Base-by-base conservation (phyloP, 2,888 invertebrate species). In the Dryobotodes eremita region DNA sequence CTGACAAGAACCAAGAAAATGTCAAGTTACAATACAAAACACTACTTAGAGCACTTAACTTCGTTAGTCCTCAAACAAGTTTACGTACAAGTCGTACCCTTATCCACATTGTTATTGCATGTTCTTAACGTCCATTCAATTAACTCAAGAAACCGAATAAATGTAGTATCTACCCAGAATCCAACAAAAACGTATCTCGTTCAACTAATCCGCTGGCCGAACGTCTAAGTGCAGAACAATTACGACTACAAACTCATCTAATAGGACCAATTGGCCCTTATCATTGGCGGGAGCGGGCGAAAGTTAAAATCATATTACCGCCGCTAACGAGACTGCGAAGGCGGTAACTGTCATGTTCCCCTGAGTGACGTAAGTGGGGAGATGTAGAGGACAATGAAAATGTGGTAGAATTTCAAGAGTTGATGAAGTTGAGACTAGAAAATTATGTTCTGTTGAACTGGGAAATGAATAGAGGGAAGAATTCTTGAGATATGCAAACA, bases 221-320 rank as follows among this genome's bases (percentile, higher is more conserved):
- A 71, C 83, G 74, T 73, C 62, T 88, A 87, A 90, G 85, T 88
- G 86, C 78, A 77, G 92, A 92, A 91, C 92, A 92, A 91, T 92
- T 92, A 92, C 88, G 65, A 81, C 84, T 84, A 86, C 90, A 91
- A 93, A 93, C 92, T 93, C 90, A 26, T 75, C 87, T 93, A 92
- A 92, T 92, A 91, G 91, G 86, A 84, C 85, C 92, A 92, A 93
- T 93, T 92, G 92, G 89, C 90, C 91, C 91, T 91, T 92, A 93
- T 93, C 93, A 92, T 89, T 89, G 92, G 89, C 84, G 87, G 76
- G 89, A 88, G 91, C 89, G 90, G 84, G 89, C 89, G 86, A 91
- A 93, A 93, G 92, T 93, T 93, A 92, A 92, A 93, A 93, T 93
- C 92, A 80, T 90, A 92, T 93, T 93, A 93, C 90, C 86, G 71